phyloP scores from a whole-genome alignment of 2,113 vertebrate genomes.

The Loxodonta africana region DNA sequence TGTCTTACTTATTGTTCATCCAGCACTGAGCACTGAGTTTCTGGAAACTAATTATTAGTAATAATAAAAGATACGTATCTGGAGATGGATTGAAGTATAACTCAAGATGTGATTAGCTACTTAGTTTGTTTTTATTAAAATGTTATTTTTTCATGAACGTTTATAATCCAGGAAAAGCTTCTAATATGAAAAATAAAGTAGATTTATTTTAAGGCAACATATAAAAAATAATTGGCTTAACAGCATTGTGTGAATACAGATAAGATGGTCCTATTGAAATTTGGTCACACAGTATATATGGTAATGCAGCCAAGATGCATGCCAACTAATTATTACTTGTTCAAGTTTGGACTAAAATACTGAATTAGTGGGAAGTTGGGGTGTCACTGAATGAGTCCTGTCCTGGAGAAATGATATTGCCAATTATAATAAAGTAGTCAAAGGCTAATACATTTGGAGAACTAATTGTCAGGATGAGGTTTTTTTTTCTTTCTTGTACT shows the following conservation, averaged over 20 bases:
- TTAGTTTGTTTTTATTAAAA: conserved; percentile 60
- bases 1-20: conserved; percentile 44
- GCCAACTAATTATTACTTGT: conserved; percentile 59
- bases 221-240: conserved; percentile 55
- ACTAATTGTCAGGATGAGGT: conserved; percentile 41
- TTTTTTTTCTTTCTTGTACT: not conserved
- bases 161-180: conserved; percentile 55
- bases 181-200: conserved; percentile 67
- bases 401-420: conserved; percentile 29
- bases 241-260: conserved; percentile 56
- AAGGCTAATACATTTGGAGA: not conserved
- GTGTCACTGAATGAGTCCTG: conserved; percentile 50
- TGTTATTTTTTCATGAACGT: not conserved
- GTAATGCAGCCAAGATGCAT: not conserved
- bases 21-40: conserved; percentile 25
- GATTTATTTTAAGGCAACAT: conserved; percentile 68
- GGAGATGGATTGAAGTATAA: conserved; percentile 40
- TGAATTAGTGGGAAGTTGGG: conserved; percentile 58
- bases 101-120: conserved; percentile 29
- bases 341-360: conserved; percentile 47
- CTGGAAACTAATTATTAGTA: conserved; percentile 69
- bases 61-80: conserved; percentile 48
- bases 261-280: conserved; percentile 32
- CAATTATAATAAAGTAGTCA: conserved; percentile 35
- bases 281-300: conserved; percentile 21